These are phyloP conservation scores for Datnioides undecimradiatus DNA, from an alignment of 2,113 vertebrate species.

Conservation along the genomic window DNA sequence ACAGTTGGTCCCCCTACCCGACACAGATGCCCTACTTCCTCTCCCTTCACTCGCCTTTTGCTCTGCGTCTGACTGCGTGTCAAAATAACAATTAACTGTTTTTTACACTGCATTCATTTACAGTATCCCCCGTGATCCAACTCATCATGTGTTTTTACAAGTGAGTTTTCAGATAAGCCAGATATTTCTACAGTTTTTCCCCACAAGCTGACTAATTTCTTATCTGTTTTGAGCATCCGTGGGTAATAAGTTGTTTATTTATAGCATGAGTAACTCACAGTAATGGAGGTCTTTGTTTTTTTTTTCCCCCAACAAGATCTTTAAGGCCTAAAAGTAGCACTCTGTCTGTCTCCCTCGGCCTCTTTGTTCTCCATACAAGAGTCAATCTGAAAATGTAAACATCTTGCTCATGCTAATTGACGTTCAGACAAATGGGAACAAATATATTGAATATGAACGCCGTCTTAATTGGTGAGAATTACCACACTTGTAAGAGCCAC, in stretches of 20 bases:
- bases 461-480: conserved; percentile 67
- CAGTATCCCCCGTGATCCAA: not conserved
- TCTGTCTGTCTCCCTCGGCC: not conserved
- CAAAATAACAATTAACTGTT: conserved; percentile 28
- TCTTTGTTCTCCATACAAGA: not conserved
- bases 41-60: conserved; percentile 2
- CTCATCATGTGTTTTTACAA: not conserved
- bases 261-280: not conserved
- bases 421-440: conserved; percentile 66
- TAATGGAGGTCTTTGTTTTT: conserved; percentile 13
- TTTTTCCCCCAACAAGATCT: not conserved
- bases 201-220: conserved; percentile 2
- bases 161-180: not conserved
- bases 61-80: not conserved
- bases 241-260: not conserved
- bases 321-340: conserved; percentile 16
- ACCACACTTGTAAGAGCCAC: conserved; percentile 50
- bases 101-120: not conserved
- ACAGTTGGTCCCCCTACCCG: conserved; percentile 15
- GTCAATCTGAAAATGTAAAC: conserved; percentile 52
- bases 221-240: not conserved
- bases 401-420: conserved; percentile 64
- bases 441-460: conserved; percentile 46
- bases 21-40: conserved; percentile 30
- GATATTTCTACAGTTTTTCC: conserved; percentile 11